Base-by-base conservation (phyloP, 2,888 invertebrate genomes). In the Dascillus cervinus region DNA sequence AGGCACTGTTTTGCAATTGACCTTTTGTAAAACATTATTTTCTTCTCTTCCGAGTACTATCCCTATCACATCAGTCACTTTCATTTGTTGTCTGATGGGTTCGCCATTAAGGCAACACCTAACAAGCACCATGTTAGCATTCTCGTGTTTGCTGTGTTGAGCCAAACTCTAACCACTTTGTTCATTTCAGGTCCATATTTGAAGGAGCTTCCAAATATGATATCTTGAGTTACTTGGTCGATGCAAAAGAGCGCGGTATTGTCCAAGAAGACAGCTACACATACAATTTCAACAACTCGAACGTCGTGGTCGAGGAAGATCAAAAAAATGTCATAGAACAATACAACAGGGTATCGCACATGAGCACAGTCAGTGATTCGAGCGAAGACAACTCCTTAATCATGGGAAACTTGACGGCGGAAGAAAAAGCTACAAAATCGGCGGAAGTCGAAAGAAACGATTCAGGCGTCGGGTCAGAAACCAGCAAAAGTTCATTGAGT, bases 381-480 rank as follows among this genome's bases (percentile, higher is more conserved):
- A 86, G 86, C 57, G 87, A 88, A 63, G 87, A 88, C 49, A 82
- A 78, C 56, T 84, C 82, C 13, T 70, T 82, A 31, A 74, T 76
- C 14, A 72, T 77, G 19, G 71, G 73, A 46, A 68, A 75, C n/a
- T 56, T 63, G 19, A 64, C 69, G 35, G 77, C 77, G 43, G 76
- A 77, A 44, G 61, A 67, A 22, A 55, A 66, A 8, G 60, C 68
- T 5, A 75, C 75, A 47, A 78, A 77, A 50, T 67, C 73, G 4
- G 76, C 79, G 2, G 89, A 90, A 61, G 82, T 91, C 46, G 91
- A 91, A 67, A 73, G 92, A 44, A 91, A 90, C 55, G 91, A 90
- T 62, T 91, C 90, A 10, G 92, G 91, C 2, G 90, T 91, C 2
- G 91, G 91, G 26, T 89, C 89, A 3, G 91, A 91, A 63, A 90